Evolutionary conservation across 2,113 vertebrate genomes (phyloP), one percentile per base, ranked within the genome.

Genomic region (Halcyon senegalensis): DNA sequence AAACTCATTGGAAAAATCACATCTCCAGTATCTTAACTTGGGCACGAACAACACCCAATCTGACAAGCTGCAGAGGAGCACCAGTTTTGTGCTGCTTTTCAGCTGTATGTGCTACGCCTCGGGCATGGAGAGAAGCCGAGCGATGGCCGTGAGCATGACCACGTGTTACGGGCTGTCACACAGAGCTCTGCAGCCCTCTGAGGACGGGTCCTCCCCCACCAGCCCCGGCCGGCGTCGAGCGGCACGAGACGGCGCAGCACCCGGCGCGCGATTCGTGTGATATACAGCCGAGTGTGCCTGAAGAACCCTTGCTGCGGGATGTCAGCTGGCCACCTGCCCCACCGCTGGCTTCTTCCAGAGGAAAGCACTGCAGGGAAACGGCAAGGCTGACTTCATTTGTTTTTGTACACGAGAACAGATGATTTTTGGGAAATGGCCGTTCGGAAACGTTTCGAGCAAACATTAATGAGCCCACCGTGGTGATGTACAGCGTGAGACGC

Each of bases 91-190:
- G 39, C 28, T 17, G 19, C n/a, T 77, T 73, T 39, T 31, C 19
- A 31, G 19, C 46, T 30, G 3, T 13, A 3, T 0, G 1, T 2
- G 1, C 18, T 5, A 1, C 5, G 16, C 23, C 43, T 50, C 0
- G 1, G 31, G 60, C 27, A 31, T 0, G 4, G 37, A 66, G 53
- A 41, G 30, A 13, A 24, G 56, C 13, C 10, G 17, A 67, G 25
- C 12, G 7, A 1, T 1, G 8, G 33, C 80, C 41, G 7, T 7
- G 51, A 53, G 8, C 1, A 1, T 64, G 21, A 80, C 11, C 39
- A 13, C 0, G 9, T 68, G 14, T 23, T n/a, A 24, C 55, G 35
- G 55, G 11, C 48, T 67, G 51, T 28, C 39, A 51, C 46, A 20
- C 44, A 24, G 48, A 2, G 33, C 30, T 46, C 53, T 73, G 23